Evolutionary conservation across 2,888 invertebrate species (phyloP).

Genomic region (Melanostoma mellinum): DNA sequence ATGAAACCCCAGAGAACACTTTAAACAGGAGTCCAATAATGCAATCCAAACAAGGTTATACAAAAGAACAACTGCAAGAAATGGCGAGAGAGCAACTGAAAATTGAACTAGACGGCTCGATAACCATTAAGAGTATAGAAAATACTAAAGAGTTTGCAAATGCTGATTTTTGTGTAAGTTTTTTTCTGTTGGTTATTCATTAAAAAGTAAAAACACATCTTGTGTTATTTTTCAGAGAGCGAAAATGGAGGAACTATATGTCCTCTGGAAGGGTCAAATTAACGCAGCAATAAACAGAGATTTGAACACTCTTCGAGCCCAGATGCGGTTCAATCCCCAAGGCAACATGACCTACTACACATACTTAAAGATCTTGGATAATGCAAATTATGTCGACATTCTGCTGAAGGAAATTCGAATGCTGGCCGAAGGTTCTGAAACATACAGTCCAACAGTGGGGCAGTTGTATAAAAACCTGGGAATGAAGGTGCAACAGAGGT

Average conservation of each 20-base stretch:
- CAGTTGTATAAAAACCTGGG: conserved; percentile 87
- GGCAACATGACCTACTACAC: conserved; percentile 87
- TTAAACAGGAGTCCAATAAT: conserved; percentile 77
- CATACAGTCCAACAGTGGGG: conserved; percentile 88
- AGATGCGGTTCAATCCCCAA: conserved; percentile 83
- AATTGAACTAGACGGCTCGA: conserved; percentile 86
- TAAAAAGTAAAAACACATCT: background rate
- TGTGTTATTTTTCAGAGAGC: conserved; percentile 83
- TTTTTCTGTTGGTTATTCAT: background rate
- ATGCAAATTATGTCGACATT: conserved; percentile 85
- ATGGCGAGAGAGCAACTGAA: conserved; percentile 86
- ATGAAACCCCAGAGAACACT: conserved; percentile 77
- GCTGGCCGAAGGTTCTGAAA: conserved; percentile 90
- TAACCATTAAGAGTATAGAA: conserved; percentile 87
- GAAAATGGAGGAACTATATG: conserved; percentile 85
- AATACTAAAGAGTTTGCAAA: conserved; percentile 80
- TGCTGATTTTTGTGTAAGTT: conserved; percentile 82
- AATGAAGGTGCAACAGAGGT: conserved; percentile 85
- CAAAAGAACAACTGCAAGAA: conserved; percentile 83
- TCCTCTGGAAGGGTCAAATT: conserved; percentile 86
- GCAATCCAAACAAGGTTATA: conserved; percentile 83
- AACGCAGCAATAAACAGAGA: conserved; percentile 87
- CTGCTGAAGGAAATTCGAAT: conserved; percentile 87
- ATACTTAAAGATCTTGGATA: conserved; percentile 86
- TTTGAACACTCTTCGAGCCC: conserved; percentile 85